Percentiles rank a stretch among this genome's conserved stretches.
phyloP scores from a whole-genome alignment of 2,888 invertebrate species.

The Coenonympha arcania region DNA sequence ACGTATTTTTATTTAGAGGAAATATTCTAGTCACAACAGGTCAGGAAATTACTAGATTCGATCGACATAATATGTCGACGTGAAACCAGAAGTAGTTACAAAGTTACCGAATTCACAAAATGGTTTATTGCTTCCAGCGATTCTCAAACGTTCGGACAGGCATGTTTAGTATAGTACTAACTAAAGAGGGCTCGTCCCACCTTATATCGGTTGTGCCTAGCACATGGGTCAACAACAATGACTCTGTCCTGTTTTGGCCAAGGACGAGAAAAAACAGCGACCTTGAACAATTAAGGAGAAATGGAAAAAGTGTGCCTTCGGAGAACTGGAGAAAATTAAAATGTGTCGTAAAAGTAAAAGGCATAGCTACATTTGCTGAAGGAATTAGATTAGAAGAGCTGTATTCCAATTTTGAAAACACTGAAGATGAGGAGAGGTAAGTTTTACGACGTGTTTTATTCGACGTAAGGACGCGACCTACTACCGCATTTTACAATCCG shows the following conservation, averaged over 20 bases:
- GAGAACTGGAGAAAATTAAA: background rate
- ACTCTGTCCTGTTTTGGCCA: background rate
- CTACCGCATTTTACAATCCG: background rate
- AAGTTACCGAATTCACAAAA: background rate
- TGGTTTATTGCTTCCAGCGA: background rate
- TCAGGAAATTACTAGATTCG: too few species aligned
- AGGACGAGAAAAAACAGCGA: background rate
- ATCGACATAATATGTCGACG: too few species aligned
- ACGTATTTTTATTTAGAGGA: too few species aligned
- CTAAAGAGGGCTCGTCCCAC: background rate
- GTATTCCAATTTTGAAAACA: background rate
- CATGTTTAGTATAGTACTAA: background rate
- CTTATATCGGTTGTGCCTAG: background rate
- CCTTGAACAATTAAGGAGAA: background rate
- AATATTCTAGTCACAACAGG: too few species aligned
- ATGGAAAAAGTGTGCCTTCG: background rate
- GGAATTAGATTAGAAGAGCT: background rate
- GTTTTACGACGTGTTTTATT: too few species aligned
- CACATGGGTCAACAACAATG: background rate
- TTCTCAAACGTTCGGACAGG: background rate
- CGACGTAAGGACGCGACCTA: too few species aligned
- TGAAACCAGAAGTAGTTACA: too few species aligned
- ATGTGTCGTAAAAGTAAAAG: background rate
- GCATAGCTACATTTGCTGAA: background rate
- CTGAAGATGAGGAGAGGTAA: background rate